A percentile compares a stretch with the other conserved stretches of the same genome.
Evolutionary conservation across 2,797 vertebrate genomes (phyloP).

Genomic region (Eulemur coronatus): DNA sequence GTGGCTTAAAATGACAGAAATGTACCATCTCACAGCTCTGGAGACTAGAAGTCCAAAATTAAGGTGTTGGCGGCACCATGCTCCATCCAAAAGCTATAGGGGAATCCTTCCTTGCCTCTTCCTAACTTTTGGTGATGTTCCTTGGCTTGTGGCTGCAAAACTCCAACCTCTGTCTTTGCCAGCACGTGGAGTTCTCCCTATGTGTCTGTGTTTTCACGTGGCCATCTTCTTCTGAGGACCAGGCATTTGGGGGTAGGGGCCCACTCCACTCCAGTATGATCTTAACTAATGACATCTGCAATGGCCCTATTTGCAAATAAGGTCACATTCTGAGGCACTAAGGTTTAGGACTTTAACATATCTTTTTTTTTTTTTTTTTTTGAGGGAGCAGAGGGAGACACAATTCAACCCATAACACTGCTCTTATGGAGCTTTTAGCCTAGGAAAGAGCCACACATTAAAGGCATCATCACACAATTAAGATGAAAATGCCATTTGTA

Average conservation of each 20-base stretch:
- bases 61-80: not conserved
- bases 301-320: not conserved
- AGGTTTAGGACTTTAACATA: not conserved
- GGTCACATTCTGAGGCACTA: not conserved
- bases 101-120: not conserved
- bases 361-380: not conserved
- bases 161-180: not conserved
- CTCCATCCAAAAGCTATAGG: not conserved
- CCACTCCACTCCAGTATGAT: not conserved
- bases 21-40: not conserved
- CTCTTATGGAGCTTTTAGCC: not conserved
- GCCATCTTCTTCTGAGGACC: not conserved
- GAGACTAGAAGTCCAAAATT: not conserved
- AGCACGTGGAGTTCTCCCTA: not conserved
- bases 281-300: not conserved
- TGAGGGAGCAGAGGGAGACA: accelerated
- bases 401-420: not conserved
- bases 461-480: not conserved
- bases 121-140: not conserved
- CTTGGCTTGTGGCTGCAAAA: not conserved
- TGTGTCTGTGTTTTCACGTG: not conserved
- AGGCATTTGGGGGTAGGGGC: not conserved
- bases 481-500: not conserved
- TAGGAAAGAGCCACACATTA: not conserved
- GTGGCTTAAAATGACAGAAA: not conserved